A percentile compares a stretch with the other conserved stretches of the same genome.
phyloP scores from a whole-genome alignment of 1,140 invertebrate species.

The Brachionus manjavacas region DNA sequence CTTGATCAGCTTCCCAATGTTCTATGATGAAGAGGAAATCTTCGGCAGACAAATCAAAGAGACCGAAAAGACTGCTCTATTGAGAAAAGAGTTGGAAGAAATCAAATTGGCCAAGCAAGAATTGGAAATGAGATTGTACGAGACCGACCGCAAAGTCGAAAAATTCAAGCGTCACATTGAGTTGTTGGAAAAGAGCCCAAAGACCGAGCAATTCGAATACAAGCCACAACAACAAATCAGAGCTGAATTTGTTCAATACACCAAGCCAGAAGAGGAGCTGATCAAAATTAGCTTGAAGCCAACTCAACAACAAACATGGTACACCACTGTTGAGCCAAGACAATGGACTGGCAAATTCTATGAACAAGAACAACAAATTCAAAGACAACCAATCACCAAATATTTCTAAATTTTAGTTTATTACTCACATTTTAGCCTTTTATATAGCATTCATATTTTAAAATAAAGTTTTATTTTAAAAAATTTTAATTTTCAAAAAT shows the following conservation, averaged over 20 bases:
- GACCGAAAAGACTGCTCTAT: not conserved
- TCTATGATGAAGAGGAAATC: constrained; percentile 20
- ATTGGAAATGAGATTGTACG: constrained; percentile 23
- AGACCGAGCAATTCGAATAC: not conserved
- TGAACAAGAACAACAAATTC: constrained; percentile 19
- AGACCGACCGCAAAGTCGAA: constrained; percentile 23
- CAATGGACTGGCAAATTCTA: not conserved
- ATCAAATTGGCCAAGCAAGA: constrained; percentile 9
- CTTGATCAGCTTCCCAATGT: constrained; percentile 9
- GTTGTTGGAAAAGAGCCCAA: not conserved
- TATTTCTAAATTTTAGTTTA: not conserved
- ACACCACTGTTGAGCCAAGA: constrained; percentile 27
- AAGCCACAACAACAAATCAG: not conserved
- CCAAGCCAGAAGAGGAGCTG: constrained; percentile 10
- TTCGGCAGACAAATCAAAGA: not conserved
- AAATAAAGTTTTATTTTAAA: not conserved
- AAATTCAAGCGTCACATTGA: constrained; percentile 23
- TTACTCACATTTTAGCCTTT: not conserved
- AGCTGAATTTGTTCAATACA: constrained; percentile 25
- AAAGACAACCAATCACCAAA: constrained; percentile 22
- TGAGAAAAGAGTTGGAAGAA: constrained; percentile 24
- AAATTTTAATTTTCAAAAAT: too few relatives aligned
- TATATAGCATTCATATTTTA: not conserved
- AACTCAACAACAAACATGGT: constrained; percentile 27
- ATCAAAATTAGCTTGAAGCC: constrained; percentile 23